These are phyloP conservation scores for Andrena cerasifolii DNA, from an alignment of 1,140 invertebrate genomes.

Conservation along the genomic window DNA sequence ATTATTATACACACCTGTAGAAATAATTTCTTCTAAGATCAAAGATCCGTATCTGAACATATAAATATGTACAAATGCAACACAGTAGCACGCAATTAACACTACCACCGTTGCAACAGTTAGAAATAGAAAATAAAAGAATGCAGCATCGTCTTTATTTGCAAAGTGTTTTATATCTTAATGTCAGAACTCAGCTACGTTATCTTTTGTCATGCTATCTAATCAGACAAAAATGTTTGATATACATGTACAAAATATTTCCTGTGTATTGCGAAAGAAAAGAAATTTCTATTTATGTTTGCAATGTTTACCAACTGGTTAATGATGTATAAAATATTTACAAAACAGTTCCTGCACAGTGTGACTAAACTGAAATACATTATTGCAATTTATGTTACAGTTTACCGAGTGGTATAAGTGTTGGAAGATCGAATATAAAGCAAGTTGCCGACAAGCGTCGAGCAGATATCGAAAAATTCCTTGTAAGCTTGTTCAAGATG, in stretches of 20 bases:
- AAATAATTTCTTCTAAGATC: neutral
- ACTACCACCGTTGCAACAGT: neutral
- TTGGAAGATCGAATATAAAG: constrained; percentile 96
- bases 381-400: constrained; percentile 80
- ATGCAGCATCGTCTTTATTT: neutral
- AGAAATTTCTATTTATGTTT: neutral
- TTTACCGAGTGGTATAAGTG: constrained; percentile 89
- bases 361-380: constrained; percentile 10
- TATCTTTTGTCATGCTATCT: constrained; percentile 51
- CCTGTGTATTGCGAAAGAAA: neutral
- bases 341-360: neutral
- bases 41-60: neutral
- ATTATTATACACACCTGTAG: constrained; percentile 14
- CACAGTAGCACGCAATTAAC: neutral
- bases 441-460: constrained; percentile 96
- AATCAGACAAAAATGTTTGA: constrained; percentile 37
- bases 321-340: constrained; percentile 8
- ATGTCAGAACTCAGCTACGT: neutral
- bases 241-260: neutral
- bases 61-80: too few relatives aligned
- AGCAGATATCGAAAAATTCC: constrained; percentile 93
- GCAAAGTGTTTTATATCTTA: constrained; percentile 3
- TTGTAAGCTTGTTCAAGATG: constrained; percentile 92
- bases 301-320: neutral
- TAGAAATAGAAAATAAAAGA: neutral